Evolutionary conservation across 2,797 vertebrate species (phyloP).

Genomic region (Phoeniculus purpureus): DNA sequence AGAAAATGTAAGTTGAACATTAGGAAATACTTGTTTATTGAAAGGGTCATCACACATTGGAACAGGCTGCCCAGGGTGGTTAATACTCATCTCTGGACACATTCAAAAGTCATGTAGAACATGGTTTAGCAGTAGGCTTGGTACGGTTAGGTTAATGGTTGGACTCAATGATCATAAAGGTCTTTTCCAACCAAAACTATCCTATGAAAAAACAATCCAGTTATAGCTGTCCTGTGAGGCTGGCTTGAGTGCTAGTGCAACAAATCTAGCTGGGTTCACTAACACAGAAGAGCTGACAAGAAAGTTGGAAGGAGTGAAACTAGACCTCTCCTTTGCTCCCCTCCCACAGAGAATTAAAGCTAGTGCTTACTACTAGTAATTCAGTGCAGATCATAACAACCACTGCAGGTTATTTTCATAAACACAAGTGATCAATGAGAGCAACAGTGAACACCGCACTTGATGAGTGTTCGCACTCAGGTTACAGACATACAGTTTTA

Average conservation of each 20-base stretch:
- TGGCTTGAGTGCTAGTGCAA: not conserved
- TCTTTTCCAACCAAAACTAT: too few relatives aligned
- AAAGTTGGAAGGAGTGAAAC: not conserved
- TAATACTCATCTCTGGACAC: too few relatives aligned
- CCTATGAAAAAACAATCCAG: not conserved
- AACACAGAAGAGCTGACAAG: not conserved
- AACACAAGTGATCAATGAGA: not conserved
- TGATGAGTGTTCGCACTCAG: conserved; percentile 2
- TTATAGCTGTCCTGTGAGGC: rapidly evolving
- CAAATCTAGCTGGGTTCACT: not conserved
- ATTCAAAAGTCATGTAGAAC: too few relatives aligned
- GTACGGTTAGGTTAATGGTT: too few relatives aligned
- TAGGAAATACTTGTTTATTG: too few relatives aligned
- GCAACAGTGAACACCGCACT: conserved; percentile 4
- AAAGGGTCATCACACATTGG: too few relatives aligned
- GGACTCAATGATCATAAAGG: too few relatives aligned
- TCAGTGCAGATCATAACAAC: rapidly evolving
- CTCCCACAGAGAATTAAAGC: rapidly evolving
- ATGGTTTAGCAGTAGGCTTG: too few relatives aligned
- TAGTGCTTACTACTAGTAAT: not conserved
- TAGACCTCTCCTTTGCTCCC: not conserved
- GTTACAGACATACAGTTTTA: conserved; percentile 36
- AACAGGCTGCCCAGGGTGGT: too few relatives aligned
- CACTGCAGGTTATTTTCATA: not conserved
- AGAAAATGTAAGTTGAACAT: too few relatives aligned